Evolutionary conservation across 1,140 invertebrate species (phyloP).

Genomic region (Sinonovacula constricta): DNA sequence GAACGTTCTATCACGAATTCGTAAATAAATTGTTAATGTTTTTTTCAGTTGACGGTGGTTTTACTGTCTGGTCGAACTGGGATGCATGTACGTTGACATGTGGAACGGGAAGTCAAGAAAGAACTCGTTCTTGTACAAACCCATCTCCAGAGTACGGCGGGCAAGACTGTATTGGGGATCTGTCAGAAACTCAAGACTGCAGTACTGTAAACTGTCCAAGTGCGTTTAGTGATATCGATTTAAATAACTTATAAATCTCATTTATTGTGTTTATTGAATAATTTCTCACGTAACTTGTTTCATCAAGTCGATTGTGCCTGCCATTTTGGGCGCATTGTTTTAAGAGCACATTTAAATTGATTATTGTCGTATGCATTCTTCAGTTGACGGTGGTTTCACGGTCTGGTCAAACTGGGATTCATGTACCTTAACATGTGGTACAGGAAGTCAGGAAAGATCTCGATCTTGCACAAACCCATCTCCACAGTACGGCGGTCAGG

Average conservation of each 20-base stretch:
- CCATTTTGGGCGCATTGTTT: too few species aligned
- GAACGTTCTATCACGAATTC: too few species aligned
- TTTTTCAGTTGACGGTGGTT: constrained; percentile 55
- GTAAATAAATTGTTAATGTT: neutral
- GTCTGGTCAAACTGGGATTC: constrained; percentile 8
- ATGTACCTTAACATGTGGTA: constrained; percentile 9
- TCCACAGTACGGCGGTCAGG: neutral
- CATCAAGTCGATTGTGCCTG: too few species aligned
- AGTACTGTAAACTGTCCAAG: neutral
- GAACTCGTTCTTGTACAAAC: constrained; percentile 50
- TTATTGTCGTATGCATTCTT: too few species aligned
- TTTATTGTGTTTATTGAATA: too few species aligned
- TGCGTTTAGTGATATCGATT: too few species aligned
- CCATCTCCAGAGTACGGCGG: constrained; percentile 52
- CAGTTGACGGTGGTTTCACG: constrained; percentile 37
- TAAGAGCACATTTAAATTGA: too few species aligned
- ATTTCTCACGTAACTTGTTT: too few species aligned
- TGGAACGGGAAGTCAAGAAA: constrained; percentile 46
- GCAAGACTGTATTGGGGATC: constrained; percentile 15
- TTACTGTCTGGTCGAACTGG: constrained; percentile 48
- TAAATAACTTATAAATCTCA: too few species aligned
- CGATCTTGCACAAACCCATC: constrained; percentile 1
- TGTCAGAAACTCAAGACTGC: neutral
- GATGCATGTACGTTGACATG: constrained; percentile 47
- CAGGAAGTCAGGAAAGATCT: constrained; percentile 5